Conservation (phyloP, 2,113 vertebrate species). For the Poecilia latipinna region DNA sequence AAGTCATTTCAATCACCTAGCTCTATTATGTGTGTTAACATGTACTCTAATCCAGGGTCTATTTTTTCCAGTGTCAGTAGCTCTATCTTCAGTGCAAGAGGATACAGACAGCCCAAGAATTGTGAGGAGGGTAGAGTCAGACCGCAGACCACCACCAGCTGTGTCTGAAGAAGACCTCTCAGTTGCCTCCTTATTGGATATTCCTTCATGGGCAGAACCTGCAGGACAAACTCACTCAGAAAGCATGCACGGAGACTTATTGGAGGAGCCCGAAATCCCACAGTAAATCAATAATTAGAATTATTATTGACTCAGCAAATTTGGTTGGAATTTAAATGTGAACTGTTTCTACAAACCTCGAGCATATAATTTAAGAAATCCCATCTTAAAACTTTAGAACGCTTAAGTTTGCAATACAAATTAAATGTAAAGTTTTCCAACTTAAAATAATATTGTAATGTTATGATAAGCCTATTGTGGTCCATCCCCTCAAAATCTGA, state of each 20-base stretch:
- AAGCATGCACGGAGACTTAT: conserved; percentile 83
- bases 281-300: conserved; percentile 66
- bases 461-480: too few species aligned
- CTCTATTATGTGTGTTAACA: neutral
- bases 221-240: conserved; percentile 84
- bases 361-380: neutral
- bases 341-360: neutral
- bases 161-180: conserved; percentile 96
- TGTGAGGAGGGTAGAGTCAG: conserved; percentile 74
- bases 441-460: too few species aligned
- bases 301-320: neutral
- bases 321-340: neutral
- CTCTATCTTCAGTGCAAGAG: conserved; percentile 91
- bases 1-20: neutral
- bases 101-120: conserved; percentile 84
- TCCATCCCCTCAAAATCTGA: neutral
- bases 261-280: conserved; percentile 85
- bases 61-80: conserved; percentile 73
- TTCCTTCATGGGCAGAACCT: conserved; percentile 84
- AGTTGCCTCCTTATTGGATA: conserved; percentile 88
- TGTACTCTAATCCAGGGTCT: neutral
- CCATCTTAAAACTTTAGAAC: too few species aligned
- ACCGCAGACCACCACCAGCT: conserved; percentile 87
- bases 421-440: too few species aligned
- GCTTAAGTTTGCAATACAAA: too few species aligned